Base-by-base conservation (phyloP, 2,113 vertebrate genomes). In the Heterotilapia buettikoferi region DNA sequence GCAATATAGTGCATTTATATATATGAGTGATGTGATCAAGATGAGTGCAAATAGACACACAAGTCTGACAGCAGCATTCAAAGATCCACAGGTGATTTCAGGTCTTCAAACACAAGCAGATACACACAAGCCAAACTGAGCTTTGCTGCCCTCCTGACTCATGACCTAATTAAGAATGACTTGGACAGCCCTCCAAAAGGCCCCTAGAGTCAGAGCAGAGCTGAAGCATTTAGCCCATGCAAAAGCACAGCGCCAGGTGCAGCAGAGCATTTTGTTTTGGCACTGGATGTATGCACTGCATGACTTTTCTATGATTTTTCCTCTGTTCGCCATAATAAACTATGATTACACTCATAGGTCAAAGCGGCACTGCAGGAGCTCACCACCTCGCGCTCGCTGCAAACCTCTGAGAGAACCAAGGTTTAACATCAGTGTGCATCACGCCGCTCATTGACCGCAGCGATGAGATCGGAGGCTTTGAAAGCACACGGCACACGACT, bases 391-490 rank as follows among this genome's bases (percentile, higher is more conserved):
- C 57, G 24, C 40, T 82, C 56, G 14, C 83, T 79, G 61, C 59
- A 82, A 68, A 82, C 87, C 89, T 93, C 50, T 89, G 86, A 93
- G 59, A 90, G 94, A 92, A 90, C 84, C 47, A 91, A 88, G 84
- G 86, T 90, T 94, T 80, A 66, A 71, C 89, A 84, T 86, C 85
- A 91, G 61, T 54, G 86, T 92, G 45, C 84, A 88, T 89, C 84
- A 52, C 40, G 38, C 68, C 85, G 73, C 92, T 93, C 91, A 84
- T 88, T 95, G 91, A 91, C 91, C 63, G 38, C 92, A 85, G 80
- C 80, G 93, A 94, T 92, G 91, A 96, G 92, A 92, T 89, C 53
- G 85, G 92, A 92, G 89, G 90, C 91, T 93, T 94, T 93, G 80
- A 93, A 92, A 92, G 85, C 81, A 81, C 89, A 86, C 33, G 24